Evolutionary conservation across 2,888 invertebrate species (phyloP), one percentile per base, ranked within the genome.

Genomic region (Dinocampus coccinellae): DNA sequence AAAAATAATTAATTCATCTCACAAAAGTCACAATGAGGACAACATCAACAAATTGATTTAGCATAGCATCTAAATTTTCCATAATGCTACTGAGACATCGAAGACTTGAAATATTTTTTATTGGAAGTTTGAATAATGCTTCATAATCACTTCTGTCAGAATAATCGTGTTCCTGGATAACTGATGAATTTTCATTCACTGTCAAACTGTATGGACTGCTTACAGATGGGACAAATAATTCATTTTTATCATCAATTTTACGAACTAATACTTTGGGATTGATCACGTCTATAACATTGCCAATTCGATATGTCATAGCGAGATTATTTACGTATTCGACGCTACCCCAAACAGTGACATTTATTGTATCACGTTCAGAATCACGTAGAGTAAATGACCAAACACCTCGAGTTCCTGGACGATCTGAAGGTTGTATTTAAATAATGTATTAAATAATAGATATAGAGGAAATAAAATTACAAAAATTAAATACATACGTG

Each of bases 351-450:
- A 91, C 92, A 73, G 93, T 92, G 16, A 92, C 92, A 83, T 95
- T 95, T 60, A 94, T 92, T 4, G 92, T 92, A 83, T 93, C 92
- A 0, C 90, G 84, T 20, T 90, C 89, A 0, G 94, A 92, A 88
- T 95, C 95, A 75, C 95, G 90, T 29, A 95, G 76, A 0, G 94
- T 95, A 76, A 94, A 93, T 68, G 91, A 92, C 88, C 93, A 93
- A 0, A 95, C 94, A n/a, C 91, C 93, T 76, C 92, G 90, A 34
- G 81, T 78, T 9, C 83, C 82, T 0, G 72, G 26, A 24, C 78
- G 77, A 75, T 78, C 85, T 85, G 53, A 29, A 79, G 29, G 36
- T 47, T 39, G 65, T n/a, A 11, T 65, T 11, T 39, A 34, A 66
- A 52, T 16, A 11, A 64, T 29, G 33, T 47, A 39, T 60, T 58